These are phyloP conservation scores for western clawed frog (Xenopus tropicalis) DNA, from an alignment of 2,113 vertebrate genomes.

Conservation along the genomic window UCB_Xtro_10.0 CM004443.2:104725001-104725500, in stretches of 20 bases:
- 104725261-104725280: background rate
- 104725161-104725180: too few species aligned
- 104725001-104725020: slow-evolving; percentile 9
- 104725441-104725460: background rate
- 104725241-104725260: background rate
- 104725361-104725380: too few species aligned
- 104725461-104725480: background rate
- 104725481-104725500: background rate
- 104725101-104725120: too few species aligned
- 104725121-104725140: too few species aligned
- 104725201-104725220: too few species aligned
- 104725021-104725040: slow-evolving; percentile 1
- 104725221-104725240: background rate
- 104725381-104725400: background rate
- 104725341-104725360: background rate
- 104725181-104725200: too few species aligned
- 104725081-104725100: too few species aligned
- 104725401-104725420: background rate
- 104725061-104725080: background rate
- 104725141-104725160: too few species aligned
- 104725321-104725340: background rate
- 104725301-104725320: too few species aligned
- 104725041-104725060: background rate
- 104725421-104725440: background rate
- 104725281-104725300: background rate